Percentiles rank a stretch among this genome's conserved stretches.
Conservation (phyloP, 2,797 vertebrate genomes). For the Sebastes minor region DNA sequence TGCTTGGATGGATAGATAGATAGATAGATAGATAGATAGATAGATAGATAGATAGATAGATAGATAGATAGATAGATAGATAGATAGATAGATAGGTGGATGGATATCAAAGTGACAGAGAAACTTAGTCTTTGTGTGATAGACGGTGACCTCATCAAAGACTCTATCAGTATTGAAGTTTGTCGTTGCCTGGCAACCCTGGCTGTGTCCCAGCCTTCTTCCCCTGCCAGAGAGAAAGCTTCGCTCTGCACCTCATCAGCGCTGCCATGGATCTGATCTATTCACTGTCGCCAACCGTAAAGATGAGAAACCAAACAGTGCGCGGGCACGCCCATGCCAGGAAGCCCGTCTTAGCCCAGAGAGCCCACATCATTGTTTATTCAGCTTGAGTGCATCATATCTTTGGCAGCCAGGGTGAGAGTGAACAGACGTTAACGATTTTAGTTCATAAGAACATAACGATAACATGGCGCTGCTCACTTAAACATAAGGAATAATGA, state of each 20-base stretch:
- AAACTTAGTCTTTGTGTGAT: slow-evolving; percentile 1
- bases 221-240: slow-evolving; percentile 47
- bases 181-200: slow-evolving; percentile 57
- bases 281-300: slow-evolving; percentile 66
- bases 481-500: neutral
- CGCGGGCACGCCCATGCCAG: slow-evolving; percentile 73
- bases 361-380: slow-evolving; percentile 79
- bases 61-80: neutral
- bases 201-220: slow-evolving; percentile 44
- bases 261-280: slow-evolving; percentile 62
- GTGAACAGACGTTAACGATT: slow-evolving; percentile 48
- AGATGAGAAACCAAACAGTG: slow-evolving; percentile 68
- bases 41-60: no score
- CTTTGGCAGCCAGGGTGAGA: slow-evolving; percentile 66
- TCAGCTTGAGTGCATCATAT: slow-evolving; percentile 77
- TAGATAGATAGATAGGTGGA: neutral
- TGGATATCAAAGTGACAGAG: neutral
- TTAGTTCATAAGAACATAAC: slow-evolving; percentile 51
- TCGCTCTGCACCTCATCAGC: slow-evolving; percentile 33
- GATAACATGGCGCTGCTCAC: slow-evolving; percentile 13
- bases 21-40: fast-evolving
- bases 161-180: slow-evolving; percentile 42
- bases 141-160: slow-evolving; percentile 47
- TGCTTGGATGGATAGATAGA: no score
- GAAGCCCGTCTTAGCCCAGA: slow-evolving; percentile 68